A percentile compares a stretch with the other conserved stretches of the same genome.
Conservation (phyloP, 2,113 vertebrate genomes). For the Lontra canadensis region DNA sequence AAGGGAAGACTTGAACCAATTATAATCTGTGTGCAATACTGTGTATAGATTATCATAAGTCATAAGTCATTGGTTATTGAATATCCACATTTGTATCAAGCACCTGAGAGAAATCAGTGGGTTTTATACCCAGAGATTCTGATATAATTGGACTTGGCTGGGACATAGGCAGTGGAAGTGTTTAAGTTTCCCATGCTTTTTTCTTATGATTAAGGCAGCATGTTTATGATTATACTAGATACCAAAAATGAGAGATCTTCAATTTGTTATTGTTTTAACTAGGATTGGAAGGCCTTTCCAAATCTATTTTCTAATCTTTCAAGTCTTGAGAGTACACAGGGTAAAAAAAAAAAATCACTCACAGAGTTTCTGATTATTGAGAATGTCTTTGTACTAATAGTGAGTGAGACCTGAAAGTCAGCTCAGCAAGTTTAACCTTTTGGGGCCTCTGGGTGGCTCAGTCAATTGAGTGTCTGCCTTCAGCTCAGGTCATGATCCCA, state of each 20-base stretch:
- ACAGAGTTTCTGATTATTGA: not conserved
- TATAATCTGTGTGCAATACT: not conserved
- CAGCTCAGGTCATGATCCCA: not conserved
- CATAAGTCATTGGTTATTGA: not conserved
- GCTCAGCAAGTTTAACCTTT: not conserved
- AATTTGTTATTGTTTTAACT: not conserved
- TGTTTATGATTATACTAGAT: not conserved
- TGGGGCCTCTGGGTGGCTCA: not conserved
- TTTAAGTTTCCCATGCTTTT: not conserved
- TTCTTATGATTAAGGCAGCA: not conserved
- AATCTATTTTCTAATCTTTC: not conserved
- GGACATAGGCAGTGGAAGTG: not conserved
- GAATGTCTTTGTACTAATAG: not conserved
- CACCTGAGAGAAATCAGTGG: not conserved
- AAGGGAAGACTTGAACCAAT: not conserved
- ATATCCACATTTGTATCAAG: not conserved
- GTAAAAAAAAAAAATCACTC: not conserved
- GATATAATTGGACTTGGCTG: not conserved
- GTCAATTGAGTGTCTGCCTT: not conserved
- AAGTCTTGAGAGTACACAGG: not conserved
- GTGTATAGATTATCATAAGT: not conserved
- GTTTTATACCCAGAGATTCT: constrained; percentile 1
- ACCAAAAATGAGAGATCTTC: not conserved
- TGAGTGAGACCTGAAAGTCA: not conserved
- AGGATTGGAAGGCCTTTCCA: not conserved